Conservation (phyloP, 2,888 invertebrate genomes). For the Drosophila quasianomalipes region DNA sequence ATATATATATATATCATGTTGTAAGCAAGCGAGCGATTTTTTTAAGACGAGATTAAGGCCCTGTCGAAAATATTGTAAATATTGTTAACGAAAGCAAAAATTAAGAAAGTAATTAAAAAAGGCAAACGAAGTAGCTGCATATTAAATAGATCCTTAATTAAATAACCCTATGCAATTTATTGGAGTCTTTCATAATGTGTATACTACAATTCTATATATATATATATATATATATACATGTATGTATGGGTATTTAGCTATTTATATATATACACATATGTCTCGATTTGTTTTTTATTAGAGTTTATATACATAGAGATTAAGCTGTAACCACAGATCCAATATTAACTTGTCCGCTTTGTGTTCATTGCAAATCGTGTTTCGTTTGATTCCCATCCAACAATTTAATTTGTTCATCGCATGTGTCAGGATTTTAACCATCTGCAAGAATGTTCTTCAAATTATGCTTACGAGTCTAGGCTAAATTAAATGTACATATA, state of each 20-base stretch:
- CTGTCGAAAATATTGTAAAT: conserved; percentile 63
- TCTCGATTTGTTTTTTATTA: conserved; percentile 42
- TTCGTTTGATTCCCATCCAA: conserved; percentile 43
- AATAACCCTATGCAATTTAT: conserved; percentile 34
- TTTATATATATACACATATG: conserved; percentile 24
- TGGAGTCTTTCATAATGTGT: conserved; percentile 41
- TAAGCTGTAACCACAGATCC: conserved; percentile 33
- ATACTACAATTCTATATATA: conserved; percentile 11
- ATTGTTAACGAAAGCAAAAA: conserved; percentile 67
- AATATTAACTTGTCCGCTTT: conserved; percentile 45
- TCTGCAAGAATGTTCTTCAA: conserved; percentile 33
- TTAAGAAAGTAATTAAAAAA: conserved; percentile 12
- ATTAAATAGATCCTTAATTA: conserved; percentile 63
- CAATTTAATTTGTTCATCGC: conserved; percentile 25
- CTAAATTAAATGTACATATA: conserved; percentile 51
- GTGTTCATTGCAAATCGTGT: conserved; percentile 50
- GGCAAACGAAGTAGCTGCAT: conserved; percentile 45
- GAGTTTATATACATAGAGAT: conserved; percentile 27
- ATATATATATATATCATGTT: conserved; percentile 68
- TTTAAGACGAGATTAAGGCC: conserved; percentile 59
- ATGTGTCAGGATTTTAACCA: conserved; percentile 24
- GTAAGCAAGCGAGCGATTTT: conserved; percentile 63
- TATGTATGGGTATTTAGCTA: conserved; percentile 41
- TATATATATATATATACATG: conserved; percentile 12
- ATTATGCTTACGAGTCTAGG: conserved; percentile 38